Conservation (phyloP, 2,797 vertebrate species). For the Gorsachius magnificus region DNA sequence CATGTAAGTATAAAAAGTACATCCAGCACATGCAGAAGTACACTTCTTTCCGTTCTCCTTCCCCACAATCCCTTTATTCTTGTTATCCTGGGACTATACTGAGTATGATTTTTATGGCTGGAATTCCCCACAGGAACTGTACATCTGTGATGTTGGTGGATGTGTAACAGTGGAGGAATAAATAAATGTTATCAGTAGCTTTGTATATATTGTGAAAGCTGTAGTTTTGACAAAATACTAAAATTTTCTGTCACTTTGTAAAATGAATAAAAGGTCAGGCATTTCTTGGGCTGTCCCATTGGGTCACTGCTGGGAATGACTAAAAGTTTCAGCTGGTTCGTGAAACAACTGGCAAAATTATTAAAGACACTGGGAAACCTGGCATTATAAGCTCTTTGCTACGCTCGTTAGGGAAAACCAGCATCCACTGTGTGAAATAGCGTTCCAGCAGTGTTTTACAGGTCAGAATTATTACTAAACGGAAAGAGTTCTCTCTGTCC, state of each 20-base stretch:
- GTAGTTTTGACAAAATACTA: not conserved
- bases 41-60: not conserved
- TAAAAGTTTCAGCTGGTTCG: not conserved
- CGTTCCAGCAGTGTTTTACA: not conserved
- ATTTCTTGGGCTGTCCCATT: not conserved
- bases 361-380: not conserved
- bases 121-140: not conserved
- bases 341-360: not conserved
- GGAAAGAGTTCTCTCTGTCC: not conserved
- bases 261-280: not conserved
- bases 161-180: not conserved
- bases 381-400: not conserved
- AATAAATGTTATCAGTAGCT: not conserved
- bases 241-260: not conserved
- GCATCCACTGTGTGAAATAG: not conserved
- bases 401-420: not conserved
- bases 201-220: not conserved
- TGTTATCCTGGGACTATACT: not conserved
- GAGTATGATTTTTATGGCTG: not conserved
- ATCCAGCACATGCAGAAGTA: not conserved
- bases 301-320: not conserved
- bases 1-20: not conserved
- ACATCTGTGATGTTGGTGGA: not conserved
- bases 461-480: not conserved
- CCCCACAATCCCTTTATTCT: not conserved